Evolutionary conservation across 2,113 vertebrate species (phyloP).

Genomic region (Arizona elegans): DNA sequence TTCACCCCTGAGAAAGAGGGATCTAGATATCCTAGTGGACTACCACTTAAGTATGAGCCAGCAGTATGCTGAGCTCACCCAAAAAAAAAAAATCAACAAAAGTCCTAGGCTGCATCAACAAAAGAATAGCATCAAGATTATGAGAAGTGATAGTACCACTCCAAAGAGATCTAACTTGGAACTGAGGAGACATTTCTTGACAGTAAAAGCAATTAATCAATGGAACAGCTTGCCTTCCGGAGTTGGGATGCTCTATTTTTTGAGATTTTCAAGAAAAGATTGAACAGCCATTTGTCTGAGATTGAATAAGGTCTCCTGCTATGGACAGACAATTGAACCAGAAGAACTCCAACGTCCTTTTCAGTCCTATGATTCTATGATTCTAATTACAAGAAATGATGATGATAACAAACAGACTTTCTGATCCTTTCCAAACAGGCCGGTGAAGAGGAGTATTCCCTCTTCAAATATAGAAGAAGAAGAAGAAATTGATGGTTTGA

Average conservation of each 20-base stretch:
- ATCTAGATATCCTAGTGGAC: background rate
- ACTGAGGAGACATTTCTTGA: background rate
- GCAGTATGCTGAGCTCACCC: too few relatives aligned
- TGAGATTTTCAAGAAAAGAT: background rate
- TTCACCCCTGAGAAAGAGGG: background rate
- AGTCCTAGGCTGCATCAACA: background rate
- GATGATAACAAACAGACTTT: background rate
- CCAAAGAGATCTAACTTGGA: background rate
- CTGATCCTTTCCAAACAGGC: background rate
- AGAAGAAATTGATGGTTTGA: background rate
- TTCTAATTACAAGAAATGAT: background rate
- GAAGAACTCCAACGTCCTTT: too few relatives aligned
- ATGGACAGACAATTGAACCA: background rate
- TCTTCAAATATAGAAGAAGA: background rate
- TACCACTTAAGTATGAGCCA: background rate
- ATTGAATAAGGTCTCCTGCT: background rate
- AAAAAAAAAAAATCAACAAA: too few relatives aligned
- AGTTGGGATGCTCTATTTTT: background rate
- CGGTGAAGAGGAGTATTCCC: background rate
- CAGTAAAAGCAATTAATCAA: background rate
- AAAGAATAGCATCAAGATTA: background rate
- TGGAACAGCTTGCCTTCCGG: background rate
- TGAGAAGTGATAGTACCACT: background rate
- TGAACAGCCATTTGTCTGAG: background rate
- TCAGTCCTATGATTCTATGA: too few relatives aligned